These are phyloP conservation scores for Malacoctenus gilli DNA, from an alignment of 2,797 vertebrate genomes.

Conservation along the genomic window DNA sequence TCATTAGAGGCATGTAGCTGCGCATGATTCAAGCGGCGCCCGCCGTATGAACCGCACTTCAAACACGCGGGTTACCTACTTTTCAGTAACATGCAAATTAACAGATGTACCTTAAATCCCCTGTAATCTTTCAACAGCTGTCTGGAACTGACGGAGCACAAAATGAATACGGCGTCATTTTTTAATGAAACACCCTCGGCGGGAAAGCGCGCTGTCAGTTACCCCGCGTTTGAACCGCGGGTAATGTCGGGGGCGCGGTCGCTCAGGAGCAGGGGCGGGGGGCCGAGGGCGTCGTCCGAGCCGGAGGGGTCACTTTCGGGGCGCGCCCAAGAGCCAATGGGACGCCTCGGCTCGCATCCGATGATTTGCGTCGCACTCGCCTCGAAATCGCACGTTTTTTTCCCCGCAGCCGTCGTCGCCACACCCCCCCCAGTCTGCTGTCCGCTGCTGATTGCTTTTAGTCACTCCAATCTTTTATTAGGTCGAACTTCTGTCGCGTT, in stretches of 20 bases:
- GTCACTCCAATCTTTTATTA: slow-evolving; percentile 57
- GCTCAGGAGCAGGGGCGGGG: not conserved
- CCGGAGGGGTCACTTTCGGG: too few relatives aligned
- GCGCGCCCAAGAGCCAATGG: too few relatives aligned
- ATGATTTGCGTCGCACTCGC: not conserved
- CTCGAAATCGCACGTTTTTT: not conserved
- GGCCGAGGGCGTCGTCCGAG: not conserved
- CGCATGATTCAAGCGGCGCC: slow-evolving; percentile 35
- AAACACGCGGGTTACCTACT: slow-evolving; percentile 54
- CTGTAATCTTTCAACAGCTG: slow-evolving; percentile 62
- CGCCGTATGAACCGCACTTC: slow-evolving; percentile 65
- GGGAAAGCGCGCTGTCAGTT: slow-evolving; percentile 20
- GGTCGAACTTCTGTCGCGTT: slow-evolving; percentile 42
- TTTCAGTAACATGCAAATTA: slow-evolving; percentile 65
- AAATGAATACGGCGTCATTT: slow-evolving; percentile 42
- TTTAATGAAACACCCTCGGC: slow-evolving; percentile 51
- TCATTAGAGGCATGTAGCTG: slow-evolving; percentile 61
- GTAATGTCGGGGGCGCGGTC: slow-evolving; percentile 14
- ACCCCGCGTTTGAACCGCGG: slow-evolving; percentile 34
- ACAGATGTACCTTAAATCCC: slow-evolving; percentile 68
- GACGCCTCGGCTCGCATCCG: slow-evolving; percentile 16
- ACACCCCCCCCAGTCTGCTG: too few relatives aligned
- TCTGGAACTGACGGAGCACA: slow-evolving; percentile 42
- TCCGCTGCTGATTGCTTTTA: slow-evolving; percentile 52
- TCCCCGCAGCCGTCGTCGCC: too few relatives aligned